Percentiles rank a stretch among this genome's conserved stretches.
Evolutionary conservation across 1,140 invertebrate species (phyloP).

Genomic region (Drosophila rufa): DNA sequence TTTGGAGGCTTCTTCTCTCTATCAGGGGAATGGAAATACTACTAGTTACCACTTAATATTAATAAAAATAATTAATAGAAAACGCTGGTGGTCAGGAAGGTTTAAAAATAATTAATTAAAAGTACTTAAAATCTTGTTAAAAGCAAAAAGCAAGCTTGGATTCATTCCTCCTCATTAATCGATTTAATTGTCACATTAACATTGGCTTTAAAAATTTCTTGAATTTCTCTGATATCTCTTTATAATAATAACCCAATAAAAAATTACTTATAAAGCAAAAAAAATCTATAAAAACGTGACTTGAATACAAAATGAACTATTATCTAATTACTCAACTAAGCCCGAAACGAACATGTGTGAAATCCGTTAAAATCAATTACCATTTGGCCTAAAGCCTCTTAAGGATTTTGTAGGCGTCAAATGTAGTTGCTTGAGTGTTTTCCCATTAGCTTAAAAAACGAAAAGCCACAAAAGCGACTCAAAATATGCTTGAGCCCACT

Average conservation of each 20-base stretch:
- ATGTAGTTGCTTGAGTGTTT: constrained; percentile 35
- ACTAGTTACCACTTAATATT: neutral
- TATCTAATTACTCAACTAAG: constrained; percentile 20
- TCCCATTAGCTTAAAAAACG: constrained; percentile 39
- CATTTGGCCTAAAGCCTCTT: constrained; percentile 26
- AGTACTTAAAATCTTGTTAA: too few species aligned
- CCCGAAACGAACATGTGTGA: constrained; percentile 22
- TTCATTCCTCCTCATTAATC: too few species aligned
- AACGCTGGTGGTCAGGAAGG: neutral
- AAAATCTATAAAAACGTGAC: neutral
- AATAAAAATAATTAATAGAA: neutral
- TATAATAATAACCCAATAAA: neutral
- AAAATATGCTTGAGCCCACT: constrained; percentile 12
- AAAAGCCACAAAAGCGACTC: constrained; percentile 14
- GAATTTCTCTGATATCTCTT: neutral
- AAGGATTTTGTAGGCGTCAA: constrained; percentile 46
- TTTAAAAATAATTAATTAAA: too few species aligned
- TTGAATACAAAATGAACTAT: neutral
- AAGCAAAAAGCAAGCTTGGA: too few species aligned
- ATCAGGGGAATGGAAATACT: neutral
- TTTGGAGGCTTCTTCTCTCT: constrained; percentile 13
- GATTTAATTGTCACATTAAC: neutral
- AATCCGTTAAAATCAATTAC: constrained; percentile 52
- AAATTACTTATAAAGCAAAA: neutral
- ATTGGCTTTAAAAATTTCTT: neutral